Conservation (phyloP, 2,797 vertebrate species). For the Tolypeutes matacus region DNA sequence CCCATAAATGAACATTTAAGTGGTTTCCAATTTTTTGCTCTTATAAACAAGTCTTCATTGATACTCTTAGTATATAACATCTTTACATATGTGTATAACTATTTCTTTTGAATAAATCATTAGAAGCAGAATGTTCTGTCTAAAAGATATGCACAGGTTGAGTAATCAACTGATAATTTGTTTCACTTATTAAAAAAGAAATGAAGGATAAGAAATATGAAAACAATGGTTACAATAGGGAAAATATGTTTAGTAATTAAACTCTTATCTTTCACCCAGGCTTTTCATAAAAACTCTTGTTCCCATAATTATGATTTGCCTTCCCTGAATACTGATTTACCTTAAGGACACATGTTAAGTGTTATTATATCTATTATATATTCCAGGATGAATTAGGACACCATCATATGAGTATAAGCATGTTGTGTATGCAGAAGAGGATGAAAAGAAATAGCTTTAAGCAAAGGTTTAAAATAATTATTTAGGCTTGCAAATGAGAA, state of each 20-base stretch:
- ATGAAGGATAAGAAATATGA: not conserved
- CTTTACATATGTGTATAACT: not conserved
- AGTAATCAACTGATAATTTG: not conserved
- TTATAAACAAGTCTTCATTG: not conserved
- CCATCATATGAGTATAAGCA: not conserved
- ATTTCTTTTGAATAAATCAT: not conserved
- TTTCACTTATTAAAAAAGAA: constrained; percentile 3
- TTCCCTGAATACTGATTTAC: not conserved
- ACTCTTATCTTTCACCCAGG: not conserved
- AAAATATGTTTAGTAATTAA: not conserved
- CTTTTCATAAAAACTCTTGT: constrained; percentile 31
- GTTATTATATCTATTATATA: not conserved
- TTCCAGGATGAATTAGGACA: not conserved
- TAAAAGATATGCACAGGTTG: not conserved
- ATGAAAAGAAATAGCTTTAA: not conserved
- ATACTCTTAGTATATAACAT: not conserved
- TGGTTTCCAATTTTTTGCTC: not conserved
- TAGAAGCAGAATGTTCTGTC: not conserved
- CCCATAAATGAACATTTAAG: not conserved
- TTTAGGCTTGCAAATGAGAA: not conserved
- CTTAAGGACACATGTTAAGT: not conserved
- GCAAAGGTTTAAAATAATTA: not conserved
- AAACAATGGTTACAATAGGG: not conserved
- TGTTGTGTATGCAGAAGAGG: not conserved
- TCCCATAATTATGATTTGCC: constrained; percentile 47